Base-by-base conservation (phyloP, 2,888 invertebrate genomes). In the Drosophila ochracea region DNA sequence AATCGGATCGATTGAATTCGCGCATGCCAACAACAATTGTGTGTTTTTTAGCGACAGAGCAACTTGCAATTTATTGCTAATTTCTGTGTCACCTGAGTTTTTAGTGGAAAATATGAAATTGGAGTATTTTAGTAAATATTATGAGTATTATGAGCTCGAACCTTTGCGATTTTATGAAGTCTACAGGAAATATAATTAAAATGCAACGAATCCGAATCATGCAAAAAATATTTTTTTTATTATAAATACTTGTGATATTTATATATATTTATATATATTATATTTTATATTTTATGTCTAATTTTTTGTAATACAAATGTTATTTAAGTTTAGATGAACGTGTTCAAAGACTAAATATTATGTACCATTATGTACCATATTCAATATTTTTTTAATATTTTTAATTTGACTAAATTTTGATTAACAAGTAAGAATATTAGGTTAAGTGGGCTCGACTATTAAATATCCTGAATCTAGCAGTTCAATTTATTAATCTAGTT, bases 1-100 rank as follows among this genome's bases (percentile, higher is more conserved):
- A 67, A 47, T 55, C 60, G 86, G 83, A 63, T 21, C 66, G 83
- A 84, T 57, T 86, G 90, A 83, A 88, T 86, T 88, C 84, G 89
- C 76, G 85, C 85, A 86, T 86, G 85, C 68, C 80, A 65, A 78
- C 35, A 78, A 49, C 10, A 66, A 67, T 35, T 72, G 65, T 76
- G 43, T 53, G 64, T 41, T 67, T 49, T 58, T 50, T 50, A 55
- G 50, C 43, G 10, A 25, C 49, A 19, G 41, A 65, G 68, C 76
- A 71, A 84, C 84, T 89, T 86, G 89, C 81, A 83, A 89, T 60
- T 25, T 52, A 35, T 1, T 57, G 31, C 47, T 50, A 71, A 64
- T 81, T 70, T 53, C 47, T 4, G 4, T 11, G 41, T 10, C 2
- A 41, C n/a, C 7, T 7, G 37, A 19, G 5, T 43, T 43, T 43